Percentiles rank a stretch among this genome's conserved stretches.
Evolutionary conservation across 2,797 vertebrate genomes (phyloP).

Genomic region (Bothrops alternatus): DNA sequence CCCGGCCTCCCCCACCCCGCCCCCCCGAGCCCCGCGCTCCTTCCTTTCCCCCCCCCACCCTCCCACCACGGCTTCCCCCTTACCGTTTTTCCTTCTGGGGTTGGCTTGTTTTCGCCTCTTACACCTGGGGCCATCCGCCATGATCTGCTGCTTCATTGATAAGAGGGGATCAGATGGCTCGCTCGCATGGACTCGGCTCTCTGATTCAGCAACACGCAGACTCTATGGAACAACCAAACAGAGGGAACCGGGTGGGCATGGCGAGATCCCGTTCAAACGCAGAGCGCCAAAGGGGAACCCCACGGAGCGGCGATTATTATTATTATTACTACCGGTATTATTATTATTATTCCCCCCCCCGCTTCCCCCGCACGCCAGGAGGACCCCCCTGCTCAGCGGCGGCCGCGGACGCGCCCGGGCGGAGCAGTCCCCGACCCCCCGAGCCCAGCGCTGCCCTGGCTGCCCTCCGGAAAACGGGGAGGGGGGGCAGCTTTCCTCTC

Average conservation of each 20-base stretch:
- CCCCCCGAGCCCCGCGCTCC: background rate
- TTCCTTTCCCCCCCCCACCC: background rate
- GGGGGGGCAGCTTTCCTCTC: background rate
- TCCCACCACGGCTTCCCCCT: slow-evolving; percentile 67
- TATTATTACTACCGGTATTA: no score
- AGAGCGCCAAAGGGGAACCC: slow-evolving; percentile 73
- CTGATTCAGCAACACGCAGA: slow-evolving; percentile 82
- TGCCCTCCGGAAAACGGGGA: background rate
- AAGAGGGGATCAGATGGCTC: slow-evolving; percentile 95
- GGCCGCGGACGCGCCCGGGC: slow-evolving; percentile 31
- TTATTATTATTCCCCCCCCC: background rate
- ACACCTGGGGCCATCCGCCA: slow-evolving; percentile 99
- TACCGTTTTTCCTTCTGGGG: slow-evolving; percentile 98
- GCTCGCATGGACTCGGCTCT: slow-evolving; percentile 94
- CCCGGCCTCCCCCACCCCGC: background rate
- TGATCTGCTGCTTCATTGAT: slow-evolving; percentile 98
- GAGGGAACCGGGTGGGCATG: slow-evolving; percentile 80
- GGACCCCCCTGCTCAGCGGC: slow-evolving; percentile 54
- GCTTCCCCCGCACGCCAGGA: slow-evolving; percentile 41
- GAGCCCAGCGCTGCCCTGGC: slow-evolving; percentile 11
- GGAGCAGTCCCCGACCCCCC: background rate
- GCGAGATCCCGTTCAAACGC: slow-evolving; percentile 77
- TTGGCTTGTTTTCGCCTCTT: slow-evolving; percentile 99
- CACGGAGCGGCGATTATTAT: slow-evolving; percentile 35
- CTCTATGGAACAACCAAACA: slow-evolving; percentile 88